Evolutionary conservation across 2,113 vertebrate species (phyloP).

Genomic region (Pristiophorus japonicus): DNA sequence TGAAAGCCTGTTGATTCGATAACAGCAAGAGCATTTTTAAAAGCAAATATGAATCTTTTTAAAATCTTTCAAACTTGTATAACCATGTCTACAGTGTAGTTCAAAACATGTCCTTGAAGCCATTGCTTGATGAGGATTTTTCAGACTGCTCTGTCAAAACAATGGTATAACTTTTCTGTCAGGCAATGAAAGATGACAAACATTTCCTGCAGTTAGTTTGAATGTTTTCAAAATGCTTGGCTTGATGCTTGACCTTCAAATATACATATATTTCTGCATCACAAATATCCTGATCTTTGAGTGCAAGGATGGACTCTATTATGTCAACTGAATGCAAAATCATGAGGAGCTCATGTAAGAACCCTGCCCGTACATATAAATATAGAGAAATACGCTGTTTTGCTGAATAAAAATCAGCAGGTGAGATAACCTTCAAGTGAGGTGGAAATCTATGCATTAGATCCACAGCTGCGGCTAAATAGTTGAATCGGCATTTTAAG

Average conservation of each 20-base stretch:
- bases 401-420: background rate
- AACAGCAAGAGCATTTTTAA: background rate
- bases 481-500: background rate
- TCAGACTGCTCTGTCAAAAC: slow-evolving; percentile 17
- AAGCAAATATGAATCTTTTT: background rate
- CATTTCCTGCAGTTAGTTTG: background rate
- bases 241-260: slow-evolving; percentile 5
- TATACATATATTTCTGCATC: background rate
- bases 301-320: background rate
- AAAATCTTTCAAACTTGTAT: background rate
- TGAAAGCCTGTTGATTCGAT: background rate
- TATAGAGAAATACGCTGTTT: background rate
- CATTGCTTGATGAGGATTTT: background rate
- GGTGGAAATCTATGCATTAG: background rate
- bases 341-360: background rate
- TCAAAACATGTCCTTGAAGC: background rate
- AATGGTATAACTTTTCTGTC: background rate
- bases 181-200: background rate
- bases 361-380: background rate
- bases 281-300: background rate
- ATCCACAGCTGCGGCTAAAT: background rate
- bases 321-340: background rate
- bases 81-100: too few species aligned
- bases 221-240: background rate
- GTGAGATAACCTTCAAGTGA: background rate